Evolutionary conservation across 1,140 invertebrate genomes (phyloP), one percentile per base, ranked within the genome.

Genomic region (Sitophilus oryzae): DNA sequence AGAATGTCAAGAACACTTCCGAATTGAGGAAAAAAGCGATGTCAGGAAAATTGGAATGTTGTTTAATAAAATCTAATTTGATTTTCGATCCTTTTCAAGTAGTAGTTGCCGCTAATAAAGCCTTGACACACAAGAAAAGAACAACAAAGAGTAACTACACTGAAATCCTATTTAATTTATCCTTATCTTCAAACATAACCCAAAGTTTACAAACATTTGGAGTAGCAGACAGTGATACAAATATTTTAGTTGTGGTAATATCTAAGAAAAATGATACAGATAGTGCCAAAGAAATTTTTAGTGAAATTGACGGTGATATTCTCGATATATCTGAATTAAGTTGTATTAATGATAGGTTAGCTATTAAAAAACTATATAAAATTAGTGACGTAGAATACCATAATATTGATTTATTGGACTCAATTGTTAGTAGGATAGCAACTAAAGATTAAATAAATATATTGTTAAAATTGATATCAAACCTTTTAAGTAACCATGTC

Each of bases 401-500:
- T 34, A 42, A 35, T 30, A 44, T 58, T 22, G 20, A 55, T 25
- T n/a, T 66, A 16, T 50, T 69, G 36, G 62, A 69, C 59, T 69
- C 67, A 30, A 41, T 69, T 22, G 49, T 69, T 20, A 69, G 62
- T 61, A 58, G 62, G 58, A 67, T 69, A 52, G 65, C 66, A 15
- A 60, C 46, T 11, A 69, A 69, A 58, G 66, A 69, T 42, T 56
- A 43, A 37, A 37, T 15, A 2, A 1, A n/a, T 40, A 15, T 40
- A 8, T 30, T 19, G 45, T 47, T 47, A 2, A 34, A 10, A 18
- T 52, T 40, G 6, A 15, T 52, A 23, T 23, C 20, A 14, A 73
- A 79, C 91, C 82, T 79, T 88, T 79, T 2, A 89, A 72, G 65
- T 84, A 89, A 3, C 85, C 86, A 68, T 88, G 85, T 40, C 92